Evolutionary conservation across 2,797 vertebrate genomes (phyloP).

Genomic region (Gobionotothen gibberifrons): DNA sequence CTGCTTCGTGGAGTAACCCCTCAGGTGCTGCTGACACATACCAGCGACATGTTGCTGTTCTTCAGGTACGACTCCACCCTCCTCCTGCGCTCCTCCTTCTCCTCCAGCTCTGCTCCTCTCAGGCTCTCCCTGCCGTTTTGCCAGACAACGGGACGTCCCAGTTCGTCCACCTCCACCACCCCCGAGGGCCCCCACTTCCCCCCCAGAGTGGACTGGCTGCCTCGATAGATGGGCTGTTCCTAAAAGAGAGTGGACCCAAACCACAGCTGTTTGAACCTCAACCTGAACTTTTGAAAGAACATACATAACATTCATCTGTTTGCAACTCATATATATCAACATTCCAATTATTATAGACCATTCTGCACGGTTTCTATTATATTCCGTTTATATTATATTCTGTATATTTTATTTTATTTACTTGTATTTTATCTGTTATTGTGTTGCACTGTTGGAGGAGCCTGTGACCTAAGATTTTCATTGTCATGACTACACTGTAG

Average conservation of each 20-base stretch:
- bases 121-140: constrained; percentile 26
- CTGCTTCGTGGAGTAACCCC: background rate
- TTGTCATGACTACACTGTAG: too few species aligned
- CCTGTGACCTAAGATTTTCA: too few species aligned
- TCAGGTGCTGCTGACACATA: constrained; percentile 39
- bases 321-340: too few species aligned
- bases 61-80: constrained; percentile 75
- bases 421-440: too few species aligned
- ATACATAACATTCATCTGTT: too few species aligned
- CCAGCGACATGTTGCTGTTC: constrained; percentile 82
- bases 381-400: too few species aligned
- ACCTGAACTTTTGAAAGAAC: too few species aligned
- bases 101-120: constrained; percentile 63
- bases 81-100: constrained; percentile 63
- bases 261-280: background rate
- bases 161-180: constrained; percentile 79
- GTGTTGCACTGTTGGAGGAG: too few species aligned
- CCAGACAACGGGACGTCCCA: constrained; percentile 76
- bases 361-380: too few species aligned
- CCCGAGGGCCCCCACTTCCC: constrained; percentile 81
- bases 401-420: too few species aligned
- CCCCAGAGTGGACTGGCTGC: constrained; percentile 86
- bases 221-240: constrained; percentile 63
- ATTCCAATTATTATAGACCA: too few species aligned
- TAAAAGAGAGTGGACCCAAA: constrained; percentile 32